Base-by-base conservation (phyloP, 2,113 vertebrate genomes). In the Emydura subglobosa region DNA sequence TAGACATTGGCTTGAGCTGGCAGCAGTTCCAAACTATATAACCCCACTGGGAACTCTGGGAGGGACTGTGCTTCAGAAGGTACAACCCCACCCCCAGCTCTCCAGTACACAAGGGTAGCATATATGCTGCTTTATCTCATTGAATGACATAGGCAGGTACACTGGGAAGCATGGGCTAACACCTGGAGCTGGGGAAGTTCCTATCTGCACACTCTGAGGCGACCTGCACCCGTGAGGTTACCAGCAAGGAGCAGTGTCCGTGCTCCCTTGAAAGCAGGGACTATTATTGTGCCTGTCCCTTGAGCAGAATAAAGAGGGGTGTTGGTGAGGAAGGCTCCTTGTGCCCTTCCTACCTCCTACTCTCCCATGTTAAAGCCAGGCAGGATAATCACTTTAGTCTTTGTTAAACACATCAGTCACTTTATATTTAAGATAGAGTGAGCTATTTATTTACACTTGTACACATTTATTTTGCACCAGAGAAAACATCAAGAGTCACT, bases 171-270 rank as follows among this genome's bases (percentile, higher is more conserved):
- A 39, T 39, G 39, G 39, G 39, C 39, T 39, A 19, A 16, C 31
- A 39, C 13, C 39, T 82, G 44, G 42, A 29, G 59, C 34, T 1
- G 0, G 4, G 42, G 11, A 92, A 53, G 44, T 9, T 68, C 22
- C 25, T n/a, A 0, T 0, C 5, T 29, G 59, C 27, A 0, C 0
- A 22, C 19, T 83, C 29, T 8, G 5, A 19, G 16, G 3, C 39
- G 17, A 72, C 74, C 44, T 50, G 31, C 22, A 59, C 2, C 4
- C 25, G 34, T 54, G 31, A 27, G 22, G 47, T 25, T 50, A 78
- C 42, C 25, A 78, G 39, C 11, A 59, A 21, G 34, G 34, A 50
- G 85, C 21, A 14, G 12, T 39, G 31, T 25, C 51, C 25, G 14
- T 76, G 84, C 50, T 76, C 65, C 14, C 22, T 87, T 42, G 19